phyloP scores from a whole-genome alignment of 1,140 invertebrate species.

The Drosophila equinoxialis region DNA sequence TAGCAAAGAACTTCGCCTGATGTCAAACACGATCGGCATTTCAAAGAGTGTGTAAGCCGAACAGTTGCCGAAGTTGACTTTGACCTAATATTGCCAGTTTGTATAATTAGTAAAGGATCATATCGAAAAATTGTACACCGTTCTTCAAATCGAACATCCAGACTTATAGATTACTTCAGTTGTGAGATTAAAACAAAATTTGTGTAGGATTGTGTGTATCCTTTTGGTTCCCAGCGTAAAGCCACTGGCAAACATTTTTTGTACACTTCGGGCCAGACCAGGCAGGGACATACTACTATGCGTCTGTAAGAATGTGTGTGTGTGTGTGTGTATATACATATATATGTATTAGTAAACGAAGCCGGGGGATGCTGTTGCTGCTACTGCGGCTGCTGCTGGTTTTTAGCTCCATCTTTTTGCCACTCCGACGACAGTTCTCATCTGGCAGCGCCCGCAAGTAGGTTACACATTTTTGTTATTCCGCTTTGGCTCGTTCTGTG shows the following conservation, averaged over 20 bases:
- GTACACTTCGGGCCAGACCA: background rate
- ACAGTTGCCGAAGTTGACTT: too few species aligned
- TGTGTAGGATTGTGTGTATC: background rate
- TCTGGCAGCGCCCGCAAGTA: conserved; percentile 72
- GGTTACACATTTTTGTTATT: conserved; percentile 69
- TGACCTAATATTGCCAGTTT: too few species aligned
- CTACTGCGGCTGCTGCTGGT: conserved; percentile 49
- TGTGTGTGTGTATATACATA: background rate
- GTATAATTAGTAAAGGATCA: too few species aligned
- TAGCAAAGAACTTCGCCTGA: too few species aligned
- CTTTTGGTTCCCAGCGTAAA: background rate
- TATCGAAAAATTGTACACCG: too few species aligned
- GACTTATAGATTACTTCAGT: too few species aligned
- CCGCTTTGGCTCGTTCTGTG: conserved; percentile 15
- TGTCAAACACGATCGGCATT: too few species aligned
- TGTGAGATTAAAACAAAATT: too few species aligned
- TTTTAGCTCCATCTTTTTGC: conserved; percentile 27
- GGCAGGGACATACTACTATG: background rate
- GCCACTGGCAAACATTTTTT: conserved; percentile 8
- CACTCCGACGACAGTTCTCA: conserved; percentile 59
- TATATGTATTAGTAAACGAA: background rate
- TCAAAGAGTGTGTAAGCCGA: too few species aligned
- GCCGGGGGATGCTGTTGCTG: conserved; percentile 21
- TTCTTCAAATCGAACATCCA: too few species aligned
- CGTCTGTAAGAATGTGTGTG: conserved; percentile 5